Base-by-base conservation (phyloP, 23 tunicate genomes). In the Diplosoma virens region DNA sequence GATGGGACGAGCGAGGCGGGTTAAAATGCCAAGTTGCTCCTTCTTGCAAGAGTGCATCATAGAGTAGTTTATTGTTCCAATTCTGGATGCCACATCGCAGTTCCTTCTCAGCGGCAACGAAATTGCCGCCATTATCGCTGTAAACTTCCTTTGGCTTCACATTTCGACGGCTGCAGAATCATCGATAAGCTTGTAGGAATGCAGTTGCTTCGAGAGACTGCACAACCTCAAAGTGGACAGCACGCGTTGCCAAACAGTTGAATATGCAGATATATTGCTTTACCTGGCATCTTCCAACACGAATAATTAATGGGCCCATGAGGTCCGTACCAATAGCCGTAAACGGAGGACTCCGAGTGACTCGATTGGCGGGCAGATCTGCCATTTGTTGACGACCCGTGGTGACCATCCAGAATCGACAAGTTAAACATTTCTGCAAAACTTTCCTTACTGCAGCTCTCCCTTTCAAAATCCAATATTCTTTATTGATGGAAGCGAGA, bases 301-400 rank as follows among this genome's bases (percentile, higher is more conserved):
- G 17, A 5, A 61, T 35, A 22, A 27, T 61, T 18, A 61, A 16
- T 9, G 69, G 69, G 5, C 35, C 69, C 35, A 61, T 4, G 30
- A 61, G 69, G 35, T 61, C 69, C 9, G 69, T 29, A 3, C 69
- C 69, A 29, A 61, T 61, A 5, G 69, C 28, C 35, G 35, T 29
- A 29, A 61, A 61, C 6, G 69, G 69, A 18, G 21, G 23, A 26
- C 14, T 26, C 9, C 21, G 17, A 4, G 7, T 61, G 2, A 26
- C 18, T 28, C 69, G 17, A 3, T 61, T 18, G 7, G 21, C 17
- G 6, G 69, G 69, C n/a, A 61, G 35, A n/a, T 61, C 35, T 5
- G 6, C 69, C 69, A 26, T 61, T 35, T 61, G 69, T 29, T 61
- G 69, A 5, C 30, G 6, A 4, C 34, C 69, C 9, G 69, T 35